Evolutionary conservation across 2,113 vertebrate genomes (phyloP).

Genomic region (Rhizomys pruinosus): DNA sequence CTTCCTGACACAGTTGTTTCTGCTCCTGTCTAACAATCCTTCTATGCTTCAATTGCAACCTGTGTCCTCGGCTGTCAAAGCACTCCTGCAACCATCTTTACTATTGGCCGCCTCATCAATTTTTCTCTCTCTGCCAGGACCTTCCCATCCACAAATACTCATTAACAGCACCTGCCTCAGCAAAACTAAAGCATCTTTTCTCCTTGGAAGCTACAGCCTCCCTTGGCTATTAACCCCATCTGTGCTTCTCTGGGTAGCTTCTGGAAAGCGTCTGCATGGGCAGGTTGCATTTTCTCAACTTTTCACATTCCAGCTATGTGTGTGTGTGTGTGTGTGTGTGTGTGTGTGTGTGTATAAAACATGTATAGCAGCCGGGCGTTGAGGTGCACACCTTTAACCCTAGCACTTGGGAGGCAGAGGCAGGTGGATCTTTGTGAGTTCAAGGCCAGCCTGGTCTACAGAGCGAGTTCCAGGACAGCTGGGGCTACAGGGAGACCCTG

Average conservation of each 20-base stretch:
- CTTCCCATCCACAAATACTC: neutral
- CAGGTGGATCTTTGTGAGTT: too few relatives aligned
- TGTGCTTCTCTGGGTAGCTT: neutral
- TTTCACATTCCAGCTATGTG: neutral
- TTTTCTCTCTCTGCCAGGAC: neutral
- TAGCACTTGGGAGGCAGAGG: too few relatives aligned
- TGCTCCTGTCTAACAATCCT: neutral
- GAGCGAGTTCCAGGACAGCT: too few relatives aligned
- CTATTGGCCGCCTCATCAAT: neutral
- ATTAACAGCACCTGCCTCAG: neutral
- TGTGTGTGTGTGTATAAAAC: neutral
- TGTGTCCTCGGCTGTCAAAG: neutral
- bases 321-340: neutral
- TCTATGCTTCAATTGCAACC: neutral
- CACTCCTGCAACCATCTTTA: neutral
- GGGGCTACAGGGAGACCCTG: too few relatives aligned
- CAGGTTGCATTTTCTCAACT: neutral
- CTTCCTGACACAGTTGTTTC: neutral
- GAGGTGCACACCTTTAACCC: too few relatives aligned
- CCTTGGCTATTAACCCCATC: neutral
- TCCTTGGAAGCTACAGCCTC: neutral
- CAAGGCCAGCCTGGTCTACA: too few relatives aligned
- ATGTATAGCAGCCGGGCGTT: too few relatives aligned
- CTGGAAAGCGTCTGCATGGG: neutral
- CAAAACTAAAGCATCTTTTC: neutral